phyloP scores from a whole-genome alignment of 2,797 vertebrate species.

The Sciurus carolinensis region DNA sequence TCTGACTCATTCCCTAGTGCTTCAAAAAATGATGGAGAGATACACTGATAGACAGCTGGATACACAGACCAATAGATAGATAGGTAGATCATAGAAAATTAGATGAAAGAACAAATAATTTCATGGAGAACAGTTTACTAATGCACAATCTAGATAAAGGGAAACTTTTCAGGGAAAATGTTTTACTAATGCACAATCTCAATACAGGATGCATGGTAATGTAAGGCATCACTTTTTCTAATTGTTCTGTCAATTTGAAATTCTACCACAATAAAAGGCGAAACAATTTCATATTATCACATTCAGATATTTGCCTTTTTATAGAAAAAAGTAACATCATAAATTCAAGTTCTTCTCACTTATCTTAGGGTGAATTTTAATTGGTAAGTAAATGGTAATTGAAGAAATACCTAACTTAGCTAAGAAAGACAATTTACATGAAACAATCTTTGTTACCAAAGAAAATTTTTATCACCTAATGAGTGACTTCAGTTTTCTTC shows the following conservation, averaged over 20 bases:
- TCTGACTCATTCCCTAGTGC: neutral
- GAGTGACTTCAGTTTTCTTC: no score
- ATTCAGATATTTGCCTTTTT: neutral
- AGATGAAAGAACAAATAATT: no score
- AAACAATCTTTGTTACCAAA: no score
- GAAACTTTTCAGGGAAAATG: no score
- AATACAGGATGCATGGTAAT: neutral
- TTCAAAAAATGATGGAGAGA: neutral
- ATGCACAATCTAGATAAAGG: no score
- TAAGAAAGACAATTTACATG: no score
- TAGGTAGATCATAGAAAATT: no score
- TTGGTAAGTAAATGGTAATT: neutral
- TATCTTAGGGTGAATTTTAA: neutral
- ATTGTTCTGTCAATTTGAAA: neutral
- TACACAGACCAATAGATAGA: no score
- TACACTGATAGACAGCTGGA: no score
- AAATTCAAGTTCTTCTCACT: neutral
- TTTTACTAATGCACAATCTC: no score
- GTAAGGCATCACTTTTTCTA: neutral
- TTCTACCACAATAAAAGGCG: neutral
- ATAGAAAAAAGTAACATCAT: neutral
- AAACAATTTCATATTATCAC: neutral
- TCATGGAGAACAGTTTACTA: no score
- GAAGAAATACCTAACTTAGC: neutral
- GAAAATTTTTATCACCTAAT: no score